Percentiles rank a stretch among this genome's conserved stretches.
Evolutionary conservation across 1,140 invertebrate species (phyloP).

Genomic region (Archivesica marissinica): DNA sequence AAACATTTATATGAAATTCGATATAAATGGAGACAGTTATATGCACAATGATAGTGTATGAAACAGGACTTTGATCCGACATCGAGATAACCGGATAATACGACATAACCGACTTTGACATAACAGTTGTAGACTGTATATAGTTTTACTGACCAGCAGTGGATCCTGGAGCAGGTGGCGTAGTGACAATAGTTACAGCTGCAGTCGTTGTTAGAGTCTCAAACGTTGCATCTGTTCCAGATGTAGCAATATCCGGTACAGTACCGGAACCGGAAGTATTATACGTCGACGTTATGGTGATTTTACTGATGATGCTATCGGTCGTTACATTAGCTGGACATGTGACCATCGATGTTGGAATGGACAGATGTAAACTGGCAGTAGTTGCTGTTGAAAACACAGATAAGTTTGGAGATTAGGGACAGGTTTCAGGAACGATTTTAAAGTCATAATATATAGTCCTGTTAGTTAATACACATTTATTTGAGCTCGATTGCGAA

Average conservation of each 20-base stretch:
- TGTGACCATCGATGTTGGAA: background rate
- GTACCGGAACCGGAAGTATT: background rate
- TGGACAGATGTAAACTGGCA: background rate
- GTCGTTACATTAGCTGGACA: background rate
- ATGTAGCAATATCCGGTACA: background rate
- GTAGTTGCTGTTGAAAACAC: background rate
- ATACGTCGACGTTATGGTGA: background rate
- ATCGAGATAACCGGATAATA: no score
- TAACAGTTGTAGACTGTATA: background rate
- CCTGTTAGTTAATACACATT: no score
- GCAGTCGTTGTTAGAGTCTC: background rate
- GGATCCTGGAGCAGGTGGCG: background rate
- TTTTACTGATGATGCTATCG: background rate
- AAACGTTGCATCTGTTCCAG: background rate
- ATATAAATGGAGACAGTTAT: no score
- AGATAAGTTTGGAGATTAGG: no score
- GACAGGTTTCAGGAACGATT: no score
- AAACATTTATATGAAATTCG: no score
- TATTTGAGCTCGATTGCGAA: no score
- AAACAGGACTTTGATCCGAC: no score
- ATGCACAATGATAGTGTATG: no score
- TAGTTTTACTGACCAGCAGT: background rate
- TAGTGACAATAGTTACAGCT: background rate
- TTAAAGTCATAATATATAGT: no score
- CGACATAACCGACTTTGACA: no score